Conservation (phyloP, 2,113 vertebrate species). For the Seriola quinqueradiata region DNA sequence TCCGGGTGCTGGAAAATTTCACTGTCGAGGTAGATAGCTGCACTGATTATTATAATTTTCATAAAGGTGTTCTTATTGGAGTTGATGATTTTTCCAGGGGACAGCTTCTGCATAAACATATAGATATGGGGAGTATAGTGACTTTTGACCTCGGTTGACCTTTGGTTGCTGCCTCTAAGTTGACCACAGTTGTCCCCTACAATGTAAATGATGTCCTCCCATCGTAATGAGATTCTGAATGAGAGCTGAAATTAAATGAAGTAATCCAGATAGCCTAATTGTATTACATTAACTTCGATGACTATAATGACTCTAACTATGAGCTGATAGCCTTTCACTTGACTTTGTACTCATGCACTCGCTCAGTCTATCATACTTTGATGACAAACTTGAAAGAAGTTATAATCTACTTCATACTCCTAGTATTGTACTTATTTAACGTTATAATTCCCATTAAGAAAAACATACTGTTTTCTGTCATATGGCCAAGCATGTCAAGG, state of each 20-base stretch:
- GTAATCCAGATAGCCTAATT: neutral
- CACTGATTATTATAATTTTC: neutral
- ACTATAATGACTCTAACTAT: neutral
- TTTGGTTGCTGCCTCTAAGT: neutral
- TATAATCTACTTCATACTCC: too few species aligned
- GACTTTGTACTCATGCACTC: too few species aligned
- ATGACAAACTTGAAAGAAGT: too few species aligned
- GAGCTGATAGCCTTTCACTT: too few species aligned
- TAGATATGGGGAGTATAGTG: neutral
- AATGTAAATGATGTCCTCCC: neutral
- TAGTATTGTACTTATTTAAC: too few species aligned
- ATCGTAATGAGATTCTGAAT: neutral
- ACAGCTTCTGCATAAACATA: neutral
- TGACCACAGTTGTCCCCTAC: neutral
- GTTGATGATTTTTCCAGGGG: neutral
- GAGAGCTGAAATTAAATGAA: slow-evolving; percentile 3
- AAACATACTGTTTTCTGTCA: too few species aligned
- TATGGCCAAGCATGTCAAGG: too few species aligned
- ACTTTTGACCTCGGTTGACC: neutral
- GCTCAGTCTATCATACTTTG: too few species aligned
- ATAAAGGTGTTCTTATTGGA: neutral
- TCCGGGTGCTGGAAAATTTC: neutral
- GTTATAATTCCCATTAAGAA: too few species aligned
- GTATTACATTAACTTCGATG: neutral
- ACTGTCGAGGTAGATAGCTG: neutral